Evolutionary conservation across 2,888 invertebrate species (phyloP).

Genomic region (Lycophotia porphyrea): DNA sequence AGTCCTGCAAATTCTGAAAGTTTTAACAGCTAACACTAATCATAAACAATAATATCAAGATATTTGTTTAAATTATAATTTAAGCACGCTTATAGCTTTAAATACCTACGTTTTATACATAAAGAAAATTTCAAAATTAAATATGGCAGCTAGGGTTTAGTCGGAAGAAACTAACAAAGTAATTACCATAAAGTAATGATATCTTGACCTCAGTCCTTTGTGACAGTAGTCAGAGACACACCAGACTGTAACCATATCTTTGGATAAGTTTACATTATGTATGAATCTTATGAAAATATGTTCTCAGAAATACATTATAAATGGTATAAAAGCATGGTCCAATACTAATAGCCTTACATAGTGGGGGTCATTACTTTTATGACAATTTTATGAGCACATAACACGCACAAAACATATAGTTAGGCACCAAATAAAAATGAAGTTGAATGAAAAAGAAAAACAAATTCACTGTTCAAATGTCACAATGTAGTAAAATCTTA

Average conservation of each 20-base stretch:
- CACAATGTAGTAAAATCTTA: slow-evolving; percentile 80
- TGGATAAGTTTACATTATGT: slow-evolving; percentile 62
- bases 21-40: slow-evolving; percentile 65
- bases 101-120: slow-evolving; percentile 70
- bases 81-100: slow-evolving; percentile 73
- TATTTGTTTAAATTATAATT: slow-evolving; percentile 67
- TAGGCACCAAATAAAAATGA: slow-evolving; percentile 72
- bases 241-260: slow-evolving; percentile 66
- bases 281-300: slow-evolving; percentile 53
- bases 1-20: slow-evolving; percentile 58
- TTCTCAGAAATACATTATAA: slow-evolving; percentile 54
- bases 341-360: slow-evolving; percentile 58
- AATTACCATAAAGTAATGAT: slow-evolving; percentile 65
- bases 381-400: slow-evolving; percentile 54
- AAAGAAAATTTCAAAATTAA: slow-evolving; percentile 76
- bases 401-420: slow-evolving; percentile 57
- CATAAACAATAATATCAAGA: slow-evolving; percentile 62
- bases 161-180: slow-evolving; percentile 71
- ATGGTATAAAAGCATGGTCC: slow-evolving; percentile 63
- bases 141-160: slow-evolving; percentile 84
- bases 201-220: slow-evolving; percentile 66
- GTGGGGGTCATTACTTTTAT: slow-evolving; percentile 53
- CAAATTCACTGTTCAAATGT: slow-evolving; percentile 74
- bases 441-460: slow-evolving; percentile 64
- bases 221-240: slow-evolving; percentile 60